Evolutionary conservation across 1,140 invertebrate genomes (phyloP).

Genomic region (Hyles vespertilio): DNA sequence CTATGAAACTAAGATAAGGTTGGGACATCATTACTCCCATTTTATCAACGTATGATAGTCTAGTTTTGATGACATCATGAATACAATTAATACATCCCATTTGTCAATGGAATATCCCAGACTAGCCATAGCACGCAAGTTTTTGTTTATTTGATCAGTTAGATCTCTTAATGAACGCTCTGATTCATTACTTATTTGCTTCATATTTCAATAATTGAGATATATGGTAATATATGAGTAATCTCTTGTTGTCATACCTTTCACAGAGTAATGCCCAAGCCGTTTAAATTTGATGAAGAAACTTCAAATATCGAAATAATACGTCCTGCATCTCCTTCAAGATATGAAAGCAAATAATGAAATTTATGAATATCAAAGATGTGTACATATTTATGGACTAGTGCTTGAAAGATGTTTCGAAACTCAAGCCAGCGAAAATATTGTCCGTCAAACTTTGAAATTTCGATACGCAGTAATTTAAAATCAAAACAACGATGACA

Average conservation of each 20-base stretch:
- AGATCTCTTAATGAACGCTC: conserved; percentile 11
- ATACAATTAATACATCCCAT: too few relatives aligned
- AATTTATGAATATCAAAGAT: conserved; percentile 15
- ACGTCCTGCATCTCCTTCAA: conserved; percentile 11
- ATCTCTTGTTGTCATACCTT: conserved; percentile 17
- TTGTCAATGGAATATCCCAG: too few relatives aligned
- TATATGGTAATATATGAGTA: conserved; percentile 20
- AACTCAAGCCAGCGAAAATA: conserved; percentile 20
- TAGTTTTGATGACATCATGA: too few relatives aligned
- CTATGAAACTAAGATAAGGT: too few relatives aligned
- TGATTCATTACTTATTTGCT: conserved; percentile 6
- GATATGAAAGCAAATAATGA: conserved; percentile 16
- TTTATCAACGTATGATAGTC: too few relatives aligned
- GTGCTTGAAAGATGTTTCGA: conserved; percentile 12
- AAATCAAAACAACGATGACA: too few relatives aligned
- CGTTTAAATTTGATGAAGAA: conserved; percentile 10
- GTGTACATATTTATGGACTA: conserved; percentile 15
- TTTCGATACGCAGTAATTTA: conserved; percentile 15
- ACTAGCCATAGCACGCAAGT: conserved; percentile 5
- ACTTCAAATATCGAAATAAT: conserved; percentile 4
- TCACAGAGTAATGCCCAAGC: conserved; percentile 19
- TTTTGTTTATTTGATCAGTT: conserved; percentile 12
- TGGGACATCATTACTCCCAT: too few relatives aligned
- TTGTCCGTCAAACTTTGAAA: conserved; percentile 15
- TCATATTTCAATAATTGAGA: conserved; percentile 16